Conservation (phyloP, 1,140 invertebrate genomes). For the Drosophila nebulosa region DNA sequence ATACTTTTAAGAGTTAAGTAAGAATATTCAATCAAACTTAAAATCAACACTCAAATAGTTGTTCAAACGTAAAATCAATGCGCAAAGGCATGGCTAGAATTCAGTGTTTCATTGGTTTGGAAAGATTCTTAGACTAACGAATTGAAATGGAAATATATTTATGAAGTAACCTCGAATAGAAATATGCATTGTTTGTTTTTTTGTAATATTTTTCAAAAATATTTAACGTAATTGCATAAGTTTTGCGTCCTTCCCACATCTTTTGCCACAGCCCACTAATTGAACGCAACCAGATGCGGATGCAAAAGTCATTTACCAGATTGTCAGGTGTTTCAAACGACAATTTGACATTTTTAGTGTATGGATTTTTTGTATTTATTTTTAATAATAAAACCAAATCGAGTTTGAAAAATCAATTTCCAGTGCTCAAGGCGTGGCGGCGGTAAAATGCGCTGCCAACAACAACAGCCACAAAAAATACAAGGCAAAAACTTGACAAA, state of each 20-base stretch:
- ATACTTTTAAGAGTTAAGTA: too few relatives aligned
- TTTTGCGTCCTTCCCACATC: slow-evolving; percentile 6
- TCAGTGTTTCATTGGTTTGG: too few relatives aligned
- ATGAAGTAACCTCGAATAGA: neutral
- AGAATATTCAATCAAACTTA: too few relatives aligned
- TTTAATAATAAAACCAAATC: slow-evolving; percentile 48
- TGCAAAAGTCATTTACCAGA: slow-evolving; percentile 20
- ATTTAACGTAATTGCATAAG: slow-evolving; percentile 4
- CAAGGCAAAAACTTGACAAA: neutral
- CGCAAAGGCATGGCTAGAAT: too few relatives aligned
- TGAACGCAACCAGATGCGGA: slow-evolving; percentile 16
- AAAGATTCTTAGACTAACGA: neutral
- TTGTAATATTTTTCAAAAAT: neutral
- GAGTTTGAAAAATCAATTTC: slow-evolving; percentile 56
- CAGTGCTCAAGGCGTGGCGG: slow-evolving; percentile 24
- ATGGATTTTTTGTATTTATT: too few relatives aligned
- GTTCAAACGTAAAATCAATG: too few relatives aligned
- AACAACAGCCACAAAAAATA: neutral
- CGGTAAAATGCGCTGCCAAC: neutral
- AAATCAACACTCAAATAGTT: too few relatives aligned
- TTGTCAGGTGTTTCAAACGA: slow-evolving; percentile 60
- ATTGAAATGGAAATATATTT: neutral
- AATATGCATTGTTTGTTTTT: neutral
- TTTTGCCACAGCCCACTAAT: slow-evolving; percentile 33
- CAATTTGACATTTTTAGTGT: slow-evolving; percentile 33